phyloP scores from a whole-genome alignment of 2,797 vertebrate species.

The Euthynnus affinis region DNA sequence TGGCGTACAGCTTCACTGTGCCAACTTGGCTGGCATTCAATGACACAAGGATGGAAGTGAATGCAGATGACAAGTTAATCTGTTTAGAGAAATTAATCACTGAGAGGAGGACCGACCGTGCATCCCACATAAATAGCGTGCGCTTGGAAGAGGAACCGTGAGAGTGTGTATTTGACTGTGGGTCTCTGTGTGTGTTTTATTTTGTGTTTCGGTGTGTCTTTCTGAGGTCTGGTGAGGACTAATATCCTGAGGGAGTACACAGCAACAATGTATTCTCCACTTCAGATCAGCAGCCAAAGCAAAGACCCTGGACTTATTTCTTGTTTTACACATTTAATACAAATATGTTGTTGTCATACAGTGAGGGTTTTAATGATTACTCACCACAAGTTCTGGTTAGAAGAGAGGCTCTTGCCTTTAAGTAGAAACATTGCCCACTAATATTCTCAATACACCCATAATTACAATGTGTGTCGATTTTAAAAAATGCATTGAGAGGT shows the following conservation, averaged over 20 bases:
- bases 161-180: constrained; percentile 32
- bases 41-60: constrained; percentile 82
- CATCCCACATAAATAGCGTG: constrained; percentile 56
- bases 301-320: constrained; percentile 27
- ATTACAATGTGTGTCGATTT: too few species aligned
- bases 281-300: constrained; percentile 47
- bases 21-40: constrained; percentile 85
- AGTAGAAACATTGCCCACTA: constrained; percentile 1
- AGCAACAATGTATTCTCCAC: constrained; percentile 26
- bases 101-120: constrained; percentile 52
- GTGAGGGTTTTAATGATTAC: constrained; percentile 28
- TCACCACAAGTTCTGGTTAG: constrained; percentile 11
- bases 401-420: neutral
- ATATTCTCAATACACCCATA: neutral
- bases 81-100: constrained; percentile 83
- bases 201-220: constrained; percentile 12
- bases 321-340: constrained; percentile 17
- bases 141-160: constrained; percentile 30
- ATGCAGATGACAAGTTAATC: constrained; percentile 85
- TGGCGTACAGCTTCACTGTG: constrained; percentile 60
- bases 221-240: constrained; percentile 21
- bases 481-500: neutral
- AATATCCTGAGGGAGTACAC: constrained; percentile 40
- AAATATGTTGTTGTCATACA: constrained; percentile 17
- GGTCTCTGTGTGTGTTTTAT: constrained; percentile 2